Evolutionary conservation across 2,888 invertebrate genomes (phyloP).

Genomic region (Amitus sp.): DNA sequence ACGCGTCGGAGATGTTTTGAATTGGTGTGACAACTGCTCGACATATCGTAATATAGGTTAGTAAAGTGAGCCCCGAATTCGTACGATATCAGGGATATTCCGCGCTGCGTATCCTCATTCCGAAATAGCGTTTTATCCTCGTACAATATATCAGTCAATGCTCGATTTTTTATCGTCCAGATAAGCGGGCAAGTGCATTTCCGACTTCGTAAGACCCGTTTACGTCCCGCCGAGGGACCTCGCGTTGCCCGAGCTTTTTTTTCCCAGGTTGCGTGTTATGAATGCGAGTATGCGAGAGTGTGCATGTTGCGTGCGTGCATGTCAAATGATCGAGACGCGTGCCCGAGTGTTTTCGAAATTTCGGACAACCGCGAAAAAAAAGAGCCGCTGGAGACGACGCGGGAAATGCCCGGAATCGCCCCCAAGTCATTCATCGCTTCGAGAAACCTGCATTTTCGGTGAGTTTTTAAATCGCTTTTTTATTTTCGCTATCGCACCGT

Average conservation of each 20-base stretch:
- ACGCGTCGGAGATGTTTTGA: conserved; percentile 57
- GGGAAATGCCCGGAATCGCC: conserved; percentile 14
- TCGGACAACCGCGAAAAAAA: conserved; percentile 5
- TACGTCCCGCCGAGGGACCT: conserved; percentile 3
- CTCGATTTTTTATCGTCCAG: background rate
- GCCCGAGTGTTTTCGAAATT: conserved; percentile 9
- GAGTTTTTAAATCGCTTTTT: conserved; percentile 26
- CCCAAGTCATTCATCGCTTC: conserved; percentile 16
- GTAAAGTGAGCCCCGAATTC: conserved; percentile 40
- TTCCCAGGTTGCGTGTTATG: conserved; percentile 10
- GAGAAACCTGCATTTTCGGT: conserved; percentile 28
- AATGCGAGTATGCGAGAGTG: conserved; percentile 7
- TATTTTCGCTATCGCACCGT: background rate
- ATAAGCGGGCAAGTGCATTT: background rate
- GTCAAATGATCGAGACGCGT: conserved; percentile 14
- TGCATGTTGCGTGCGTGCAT: conserved; percentile 11
- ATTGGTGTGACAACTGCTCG: conserved; percentile 55
- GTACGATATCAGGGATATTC: conserved; percentile 5
- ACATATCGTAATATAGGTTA: conserved; percentile 58
- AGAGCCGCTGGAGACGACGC: conserved; percentile 11
- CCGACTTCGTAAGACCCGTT: background rate
- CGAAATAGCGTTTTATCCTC: background rate
- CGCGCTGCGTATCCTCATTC: conserved; percentile 18
- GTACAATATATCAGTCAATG: conserved; percentile 8
- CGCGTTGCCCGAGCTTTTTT: conserved; percentile 8